These are phyloP conservation scores for Heptranchias perlo DNA, from an alignment of 2,113 vertebrate species.

Conservation along the genomic window DNA sequence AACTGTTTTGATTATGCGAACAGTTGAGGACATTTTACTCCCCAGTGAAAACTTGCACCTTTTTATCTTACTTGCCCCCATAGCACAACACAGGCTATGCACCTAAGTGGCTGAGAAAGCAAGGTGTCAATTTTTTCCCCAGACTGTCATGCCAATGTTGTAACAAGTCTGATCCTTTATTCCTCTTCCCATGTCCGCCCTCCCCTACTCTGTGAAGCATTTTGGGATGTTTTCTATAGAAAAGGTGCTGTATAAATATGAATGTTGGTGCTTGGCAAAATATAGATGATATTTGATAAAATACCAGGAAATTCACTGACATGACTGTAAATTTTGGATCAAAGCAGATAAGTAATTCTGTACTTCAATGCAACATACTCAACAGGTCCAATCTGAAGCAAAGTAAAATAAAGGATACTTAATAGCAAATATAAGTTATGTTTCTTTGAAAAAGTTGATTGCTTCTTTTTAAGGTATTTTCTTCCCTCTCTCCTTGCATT, in stretches of 20 bases:
- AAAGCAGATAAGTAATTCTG: not conserved
- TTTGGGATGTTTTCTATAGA: not conserved
- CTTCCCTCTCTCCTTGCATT: not conserved
- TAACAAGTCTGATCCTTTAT: too few relatives aligned
- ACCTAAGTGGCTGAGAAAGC: too few relatives aligned
- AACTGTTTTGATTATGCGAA: too few relatives aligned
- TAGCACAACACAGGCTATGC: too few relatives aligned
- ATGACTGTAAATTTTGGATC: not conserved
- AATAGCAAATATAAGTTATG: not conserved
- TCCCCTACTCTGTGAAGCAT: not conserved
- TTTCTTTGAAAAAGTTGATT: not conserved
- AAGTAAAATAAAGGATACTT: not conserved
- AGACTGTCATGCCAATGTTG: too few relatives aligned
- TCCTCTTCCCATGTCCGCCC: too few relatives aligned
- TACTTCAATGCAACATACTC: not conserved
- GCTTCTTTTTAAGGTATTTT: not conserved
- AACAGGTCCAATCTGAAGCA: not conserved
- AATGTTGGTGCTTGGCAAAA: not conserved
- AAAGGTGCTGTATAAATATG: too few relatives aligned
- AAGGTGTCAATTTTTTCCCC: too few relatives aligned
- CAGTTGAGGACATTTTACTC: too few relatives aligned
- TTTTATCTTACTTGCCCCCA: too few relatives aligned
- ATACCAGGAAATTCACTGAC: not conserved
- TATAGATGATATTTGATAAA: not conserved
- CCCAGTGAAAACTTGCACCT: too few relatives aligned